Evolutionary conservation across 2,888 invertebrate genomes (phyloP), one percentile per base, ranked within the genome.

Genomic region (Atherix ibis): DNA sequence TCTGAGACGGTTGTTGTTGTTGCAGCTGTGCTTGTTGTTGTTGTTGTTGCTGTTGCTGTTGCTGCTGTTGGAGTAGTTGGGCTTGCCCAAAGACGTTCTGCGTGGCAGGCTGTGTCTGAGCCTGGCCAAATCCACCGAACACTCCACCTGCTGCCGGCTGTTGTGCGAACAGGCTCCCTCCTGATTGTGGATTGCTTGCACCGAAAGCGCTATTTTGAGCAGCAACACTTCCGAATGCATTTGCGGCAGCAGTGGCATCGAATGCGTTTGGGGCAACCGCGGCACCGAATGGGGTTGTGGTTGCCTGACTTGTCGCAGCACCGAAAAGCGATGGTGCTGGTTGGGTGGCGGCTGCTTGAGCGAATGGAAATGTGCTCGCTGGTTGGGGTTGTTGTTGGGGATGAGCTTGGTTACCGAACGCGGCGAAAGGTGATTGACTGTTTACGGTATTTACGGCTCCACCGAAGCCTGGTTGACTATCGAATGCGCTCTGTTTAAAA

Each of bases 41-140:
- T 13, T 33, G 36, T 15, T 28, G 32, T 5, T 36, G 32, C 22
- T 40, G 39, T 10, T 35, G 31, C 8, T 42, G 43, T 6, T 41
- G 43, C 18, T 44, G 39, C 16, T 32, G 29, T 27, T 35, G 34
- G 31, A 40, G 42, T 31, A 36, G 36, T 5, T 35, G 38, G 18
- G 32, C 2, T 30, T 32, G 43, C 38, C 6, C 29, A 37, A 44
- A 52, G 50, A 25, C 46, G 39, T 5, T 46, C 48, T 30, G 33
- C 29, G 40, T 35, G 50, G 24, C 46, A 40, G 4, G 45, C 48
- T 30, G 33, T 30, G 40, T 35, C 8, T 38, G 31, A 15, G 36
- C 35, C 10, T 30, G 32, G 12, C n/a, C 26, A 13, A 26, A 26
- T 5, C 37, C 5, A 0, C 43, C 42, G 35, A 42, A 43, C n/a